Evolutionary conservation across 2,797 vertebrate genomes (phyloP).

Genomic region (Centroberyx gerrardi): DNA sequence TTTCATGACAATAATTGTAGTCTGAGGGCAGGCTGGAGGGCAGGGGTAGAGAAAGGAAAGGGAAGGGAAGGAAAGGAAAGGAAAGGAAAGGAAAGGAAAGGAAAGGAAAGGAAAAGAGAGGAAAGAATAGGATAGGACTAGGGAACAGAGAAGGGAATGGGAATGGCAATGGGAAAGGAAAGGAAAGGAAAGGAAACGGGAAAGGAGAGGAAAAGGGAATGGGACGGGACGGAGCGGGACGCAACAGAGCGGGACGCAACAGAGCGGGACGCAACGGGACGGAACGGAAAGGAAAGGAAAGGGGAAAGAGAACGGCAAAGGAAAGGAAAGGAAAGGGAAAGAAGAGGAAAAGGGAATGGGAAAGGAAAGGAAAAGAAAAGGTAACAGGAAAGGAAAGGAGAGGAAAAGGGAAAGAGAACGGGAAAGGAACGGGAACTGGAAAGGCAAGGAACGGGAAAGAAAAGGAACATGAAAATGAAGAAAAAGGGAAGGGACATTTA

Average conservation of each 20-base stretch:
- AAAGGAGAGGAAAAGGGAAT: too few species aligned
- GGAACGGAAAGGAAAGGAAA: too few species aligned
- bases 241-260: too few species aligned
- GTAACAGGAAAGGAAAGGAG: not conserved
- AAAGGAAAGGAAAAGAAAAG: too few species aligned
- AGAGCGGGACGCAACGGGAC: too few species aligned
- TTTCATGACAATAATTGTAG: slow-evolving; percentile 38
- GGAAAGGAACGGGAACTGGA: too few species aligned
- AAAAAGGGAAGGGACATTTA: slow-evolving; percentile 45
- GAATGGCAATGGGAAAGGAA: not conserved
- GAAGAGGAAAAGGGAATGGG: not conserved
- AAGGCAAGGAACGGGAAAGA: not conserved
- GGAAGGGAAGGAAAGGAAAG: not conserved
- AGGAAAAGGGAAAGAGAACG: too few species aligned
- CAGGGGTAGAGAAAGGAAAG: not conserved
- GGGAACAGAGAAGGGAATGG: too few species aligned
- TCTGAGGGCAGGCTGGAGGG: slow-evolving; percentile 6
- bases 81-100: not conserved
- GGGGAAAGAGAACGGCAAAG: not conserved
- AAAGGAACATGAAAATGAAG: slow-evolving; percentile 1
- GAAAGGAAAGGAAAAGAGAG: not conserved
- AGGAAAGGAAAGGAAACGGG: not conserved
- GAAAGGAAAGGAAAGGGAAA: not conserved
- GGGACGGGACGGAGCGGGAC: too few species aligned
- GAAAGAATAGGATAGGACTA: not conserved